Conservation (phyloP, 1,140 invertebrate genomes). For the Philopotamus ludificatus region DNA sequence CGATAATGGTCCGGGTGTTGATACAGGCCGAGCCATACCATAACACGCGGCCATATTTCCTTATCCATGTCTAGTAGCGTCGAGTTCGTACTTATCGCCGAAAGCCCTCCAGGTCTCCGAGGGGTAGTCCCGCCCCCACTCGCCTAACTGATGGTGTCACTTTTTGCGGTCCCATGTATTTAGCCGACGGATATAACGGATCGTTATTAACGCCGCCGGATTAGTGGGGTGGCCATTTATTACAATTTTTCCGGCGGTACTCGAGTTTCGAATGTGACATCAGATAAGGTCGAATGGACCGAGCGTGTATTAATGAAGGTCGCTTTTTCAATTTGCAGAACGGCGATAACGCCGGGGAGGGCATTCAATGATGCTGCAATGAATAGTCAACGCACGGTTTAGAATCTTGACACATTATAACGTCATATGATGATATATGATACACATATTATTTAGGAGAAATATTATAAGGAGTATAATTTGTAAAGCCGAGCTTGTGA, state of each 20-base stretch:
- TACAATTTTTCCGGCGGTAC: conserved; percentile 35
- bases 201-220: conserved; percentile 40
- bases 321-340: conserved; percentile 35
- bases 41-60: conserved; percentile 38
- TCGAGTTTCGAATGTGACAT: conserved; percentile 33
- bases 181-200: conserved; percentile 38
- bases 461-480: no score
- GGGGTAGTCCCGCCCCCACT: conserved; percentile 12
- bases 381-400: no score
- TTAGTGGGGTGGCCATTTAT: conserved; percentile 39
- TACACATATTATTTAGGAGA: no score
- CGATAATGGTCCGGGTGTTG: conserved; percentile 31
- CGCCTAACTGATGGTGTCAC: not conserved
- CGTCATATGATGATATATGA: no score
- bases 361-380: no score
- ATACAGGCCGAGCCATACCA: conserved; percentile 37
- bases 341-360: conserved; percentile 15
- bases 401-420: no score
- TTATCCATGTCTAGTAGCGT: conserved; percentile 38
- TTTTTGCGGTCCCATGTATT: conserved; percentile 25
- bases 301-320: conserved; percentile 13
- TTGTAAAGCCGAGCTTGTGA: no score
- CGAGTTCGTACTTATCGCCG: conserved; percentile 31
- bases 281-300: conserved; percentile 32
- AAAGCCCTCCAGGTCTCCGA: conserved; percentile 27